Evolutionary conservation across 2,113 vertebrate species (phyloP), one percentile per base, ranked within the genome.

Genomic region (Equus przewalskii): DNA sequence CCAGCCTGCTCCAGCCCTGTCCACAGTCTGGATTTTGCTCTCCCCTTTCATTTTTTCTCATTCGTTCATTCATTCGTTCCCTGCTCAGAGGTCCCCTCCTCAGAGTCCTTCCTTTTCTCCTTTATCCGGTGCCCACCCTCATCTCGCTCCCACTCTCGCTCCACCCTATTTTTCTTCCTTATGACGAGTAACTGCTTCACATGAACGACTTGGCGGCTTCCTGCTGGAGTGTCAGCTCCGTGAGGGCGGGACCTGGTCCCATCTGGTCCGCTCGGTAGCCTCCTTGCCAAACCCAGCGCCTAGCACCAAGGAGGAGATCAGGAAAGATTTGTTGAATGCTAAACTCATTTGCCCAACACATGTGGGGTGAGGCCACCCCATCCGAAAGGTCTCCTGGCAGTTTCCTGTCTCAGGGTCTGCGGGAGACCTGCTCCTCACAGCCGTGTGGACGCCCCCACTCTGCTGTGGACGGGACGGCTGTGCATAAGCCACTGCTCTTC

Each of bases 231-330:
- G 30, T 12, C 62, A 46, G 33, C 21, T 36, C 46, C 9, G 6
- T 7, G 19, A 65, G 7, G 62, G 30, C 12, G 6, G 9, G 3
- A 12, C 30, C 13, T 33, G 7, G 30, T 36, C 9, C 24, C 2
- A 7, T 56, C 36, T 18, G 19, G 46, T 24, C 41, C 4, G 14
- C 81, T 95, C 8, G 0, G 46, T 5, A 7, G 16, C 44, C 64
- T 24, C 16, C 5, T 30, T n/a, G 26, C n/a, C 30, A 16, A 30
- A 54, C 4, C 1, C n/a, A 8, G 3, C 1, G 9, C 24, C 19
- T 1, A 28, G 19, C 30, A 19, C 36, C 4, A 18, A 54, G 11
- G 13, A 60, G 28, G 69, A 58, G 24, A 56, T 60, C 86, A 15
- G 14, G 30, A 51, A 18, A 19, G 14, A 24, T 1, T 26, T 36